Evolutionary conservation across 1,140 invertebrate species (phyloP), one percentile per base, ranked within the genome.

Genomic region (Solen grandis): DNA sequence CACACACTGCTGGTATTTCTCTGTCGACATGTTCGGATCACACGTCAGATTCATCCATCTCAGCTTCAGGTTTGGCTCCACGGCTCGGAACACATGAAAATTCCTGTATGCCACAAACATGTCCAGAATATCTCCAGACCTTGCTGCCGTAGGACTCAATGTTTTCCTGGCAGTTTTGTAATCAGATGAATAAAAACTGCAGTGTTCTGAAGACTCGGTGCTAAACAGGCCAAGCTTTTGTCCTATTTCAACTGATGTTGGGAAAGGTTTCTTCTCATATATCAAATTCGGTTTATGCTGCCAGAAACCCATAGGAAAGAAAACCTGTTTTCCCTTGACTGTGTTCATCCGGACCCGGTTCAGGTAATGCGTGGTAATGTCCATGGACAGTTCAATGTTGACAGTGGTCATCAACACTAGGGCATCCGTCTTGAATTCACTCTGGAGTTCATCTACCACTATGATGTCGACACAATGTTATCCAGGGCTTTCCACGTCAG

Each of bases 211-310:
- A 86, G 95, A 94, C 59, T 94, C 92, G 5, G 93, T 88, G 90
- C 97, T 96, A 92, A 97, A 98, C 91, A 96, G 95, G 2, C 97
- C 97, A 60, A 95, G 94, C 91, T 95, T 95, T 91, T 96, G 95
- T 85, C 95, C 95, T 0, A 97, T 93, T 79, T 97, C 96, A 16
- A 96, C 93, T 46, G 94, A 94, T 84, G 90, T 93, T 91, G 91
- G 94, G 55, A 87, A 90, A 3, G 89, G 89, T 38, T 88, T 87
- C 31, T 89, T 76, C 38, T 90, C 85, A 73, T 91, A 91, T 16
- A 90, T 89, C 27, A 92, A 59, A 41, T 90, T 90, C 8, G 90
- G 91, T 82, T 91, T 90, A 78, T 89, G 92, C 72, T 92, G 90
- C 88, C 88, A 89, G 55, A 90, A 92, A 14, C 86, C 89, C 91